Conservation (phyloP, 2,888 invertebrate genomes). For the Gymnoscelis rufifasciata region DNA sequence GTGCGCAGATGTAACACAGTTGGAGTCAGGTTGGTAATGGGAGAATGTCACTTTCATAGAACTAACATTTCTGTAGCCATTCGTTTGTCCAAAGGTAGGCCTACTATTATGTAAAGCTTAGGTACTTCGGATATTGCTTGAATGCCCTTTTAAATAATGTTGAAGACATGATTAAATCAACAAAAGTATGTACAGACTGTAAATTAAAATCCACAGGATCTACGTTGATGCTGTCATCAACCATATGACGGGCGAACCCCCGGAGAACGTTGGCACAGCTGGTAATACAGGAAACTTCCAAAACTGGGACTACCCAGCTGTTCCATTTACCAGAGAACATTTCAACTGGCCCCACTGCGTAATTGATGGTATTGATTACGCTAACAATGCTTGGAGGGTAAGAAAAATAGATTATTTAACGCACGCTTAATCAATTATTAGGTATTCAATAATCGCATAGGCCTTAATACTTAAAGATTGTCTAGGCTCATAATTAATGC, state of each 20-base stretch:
- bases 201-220: conserved; percentile 76
- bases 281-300: conserved; percentile 78
- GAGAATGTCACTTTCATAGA: too few relatives aligned
- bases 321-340: conserved; percentile 82
- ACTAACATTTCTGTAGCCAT: too few relatives aligned
- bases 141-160: too few relatives aligned
- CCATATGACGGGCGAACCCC: conserved; percentile 85
- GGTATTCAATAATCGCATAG: too few relatives aligned
- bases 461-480: too few relatives aligned
- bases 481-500: too few relatives aligned
- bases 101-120: too few relatives aligned
- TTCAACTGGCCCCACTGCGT: conserved; percentile 82
- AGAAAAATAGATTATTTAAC: conserved; percentile 17
- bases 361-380: conserved; percentile 83
- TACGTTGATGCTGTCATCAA: conserved; percentile 91
- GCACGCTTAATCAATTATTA: too few relatives aligned
- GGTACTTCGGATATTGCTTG: too few relatives aligned
- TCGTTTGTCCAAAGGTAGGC: too few relatives aligned
- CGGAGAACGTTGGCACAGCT: conserved; percentile 79
- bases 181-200: too few relatives aligned
- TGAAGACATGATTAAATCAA: too few relatives aligned
- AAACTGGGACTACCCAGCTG: conserved; percentile 78
- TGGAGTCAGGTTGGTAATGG: conserved; percentile 82
- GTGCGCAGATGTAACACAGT: conserved; percentile 85
- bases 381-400: conserved; percentile 78